Evolutionary conservation across 2,888 invertebrate genomes (phyloP).

Genomic region (Rotaria socialis): DNA sequence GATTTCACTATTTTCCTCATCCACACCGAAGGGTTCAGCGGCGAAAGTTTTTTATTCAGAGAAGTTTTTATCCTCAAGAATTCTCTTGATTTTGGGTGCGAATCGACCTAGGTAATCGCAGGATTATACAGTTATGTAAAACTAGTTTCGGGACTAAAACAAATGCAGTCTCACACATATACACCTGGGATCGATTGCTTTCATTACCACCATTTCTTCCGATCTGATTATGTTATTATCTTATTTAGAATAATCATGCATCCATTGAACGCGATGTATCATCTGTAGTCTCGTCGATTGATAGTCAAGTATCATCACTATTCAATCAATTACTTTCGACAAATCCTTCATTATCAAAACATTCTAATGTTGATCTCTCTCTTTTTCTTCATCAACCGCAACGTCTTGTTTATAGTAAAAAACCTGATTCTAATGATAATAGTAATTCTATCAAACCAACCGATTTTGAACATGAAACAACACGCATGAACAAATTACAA

Average conservation of each 20-base stretch:
- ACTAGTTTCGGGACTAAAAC: no score
- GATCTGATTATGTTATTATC: background rate
- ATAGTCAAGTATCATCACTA: background rate
- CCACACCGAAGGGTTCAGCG: no score
- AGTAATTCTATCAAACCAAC: background rate
- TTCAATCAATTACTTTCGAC: background rate
- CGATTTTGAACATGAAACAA: background rate
- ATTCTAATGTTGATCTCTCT: background rate
- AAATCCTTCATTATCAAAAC: background rate
- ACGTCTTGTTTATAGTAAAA: background rate
- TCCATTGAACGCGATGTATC: background rate
- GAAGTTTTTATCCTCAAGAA: no score
- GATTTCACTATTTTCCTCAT: no score
- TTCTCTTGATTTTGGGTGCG: no score
- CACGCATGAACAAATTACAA: background rate
- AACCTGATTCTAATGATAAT: background rate
- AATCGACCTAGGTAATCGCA: no score
- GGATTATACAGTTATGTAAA: no score
- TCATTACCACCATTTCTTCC: no score
- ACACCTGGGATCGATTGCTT: no score
- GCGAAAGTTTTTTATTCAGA: no score
- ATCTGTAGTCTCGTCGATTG: background rate
- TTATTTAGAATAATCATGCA: background rate
- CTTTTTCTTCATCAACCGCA: background rate
- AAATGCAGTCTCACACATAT: no score